Evolutionary conservation across 2,797 vertebrate species (phyloP).

Genomic region (Cossypha polioptera): DNA sequence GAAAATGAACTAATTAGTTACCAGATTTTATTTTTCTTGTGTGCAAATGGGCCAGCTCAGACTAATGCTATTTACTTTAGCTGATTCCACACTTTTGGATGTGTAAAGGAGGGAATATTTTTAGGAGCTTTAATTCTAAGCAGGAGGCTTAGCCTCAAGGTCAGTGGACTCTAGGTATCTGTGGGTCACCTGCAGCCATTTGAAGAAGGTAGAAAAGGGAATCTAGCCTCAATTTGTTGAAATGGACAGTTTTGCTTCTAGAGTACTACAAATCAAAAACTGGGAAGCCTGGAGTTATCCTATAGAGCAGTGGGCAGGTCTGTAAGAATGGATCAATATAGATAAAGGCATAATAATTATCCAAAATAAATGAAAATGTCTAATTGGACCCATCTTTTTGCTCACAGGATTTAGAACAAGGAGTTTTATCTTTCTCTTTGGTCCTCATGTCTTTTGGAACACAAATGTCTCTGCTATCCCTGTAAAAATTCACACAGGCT

Average conservation of each 20-base stretch:
- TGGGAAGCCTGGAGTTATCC: neutral
- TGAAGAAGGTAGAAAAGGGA: neutral
- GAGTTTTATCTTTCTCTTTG: neutral
- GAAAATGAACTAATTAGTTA: conserved; percentile 17
- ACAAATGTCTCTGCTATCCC: neutral
- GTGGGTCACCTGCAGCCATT: neutral
- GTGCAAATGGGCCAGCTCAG: neutral
- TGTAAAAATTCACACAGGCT: neutral
- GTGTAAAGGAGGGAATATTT: neutral
- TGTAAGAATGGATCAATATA: neutral
- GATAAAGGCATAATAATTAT: neutral
- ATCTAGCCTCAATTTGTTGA: neutral
- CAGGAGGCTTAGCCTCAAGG: neutral
- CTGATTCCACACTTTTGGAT: neutral
- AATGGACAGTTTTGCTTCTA: neutral
- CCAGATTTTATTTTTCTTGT: neutral
- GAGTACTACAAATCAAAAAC: neutral
- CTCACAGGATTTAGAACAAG: neutral
- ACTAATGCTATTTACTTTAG: conserved; percentile 34
- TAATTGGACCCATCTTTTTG: neutral
- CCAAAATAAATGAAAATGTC: neutral
- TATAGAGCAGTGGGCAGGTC: neutral
- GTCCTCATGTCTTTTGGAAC: neutral
- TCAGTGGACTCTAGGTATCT: neutral
- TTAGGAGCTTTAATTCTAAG: conserved; percentile 8